Percentiles rank a stretch among this genome's conserved stretches.
phyloP scores from a whole-genome alignment of 2,113 vertebrate species.

The Pica pica region DNA sequence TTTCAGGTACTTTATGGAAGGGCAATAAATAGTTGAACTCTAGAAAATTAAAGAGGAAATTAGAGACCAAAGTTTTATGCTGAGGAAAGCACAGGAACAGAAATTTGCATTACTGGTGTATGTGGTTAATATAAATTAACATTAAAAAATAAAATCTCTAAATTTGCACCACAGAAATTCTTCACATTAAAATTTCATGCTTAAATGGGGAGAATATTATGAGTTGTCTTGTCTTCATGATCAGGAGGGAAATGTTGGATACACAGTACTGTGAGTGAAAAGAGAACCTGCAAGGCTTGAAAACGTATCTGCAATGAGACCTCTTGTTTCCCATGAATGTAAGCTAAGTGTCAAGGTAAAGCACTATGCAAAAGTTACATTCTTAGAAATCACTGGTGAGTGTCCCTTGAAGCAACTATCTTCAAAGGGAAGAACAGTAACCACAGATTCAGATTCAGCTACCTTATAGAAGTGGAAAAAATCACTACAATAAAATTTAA shows the following conservation, averaged over 20 bases:
- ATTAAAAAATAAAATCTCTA: background rate
- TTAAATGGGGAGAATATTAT: background rate
- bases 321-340: background rate
- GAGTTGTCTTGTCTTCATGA: background rate
- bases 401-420: background rate
- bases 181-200: background rate
- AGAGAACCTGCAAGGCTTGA: background rate
- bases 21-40: background rate
- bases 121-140: rapidly evolving
- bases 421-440: background rate
- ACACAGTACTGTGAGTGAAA: background rate
- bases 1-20: background rate
- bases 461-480: background rate
- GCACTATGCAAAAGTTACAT: background rate
- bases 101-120: background rate
- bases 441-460: background rate
- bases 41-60: background rate
- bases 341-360: background rate
- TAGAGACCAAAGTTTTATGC: background rate
- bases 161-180: background rate
- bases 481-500: background rate
- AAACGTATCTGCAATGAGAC: background rate
- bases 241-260: background rate
- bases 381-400: background rate
- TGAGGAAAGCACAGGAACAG: background rate